Base-by-base conservation (phyloP, 2,797 vertebrate genomes). In the Arrhamphus sclerolepis region DNA sequence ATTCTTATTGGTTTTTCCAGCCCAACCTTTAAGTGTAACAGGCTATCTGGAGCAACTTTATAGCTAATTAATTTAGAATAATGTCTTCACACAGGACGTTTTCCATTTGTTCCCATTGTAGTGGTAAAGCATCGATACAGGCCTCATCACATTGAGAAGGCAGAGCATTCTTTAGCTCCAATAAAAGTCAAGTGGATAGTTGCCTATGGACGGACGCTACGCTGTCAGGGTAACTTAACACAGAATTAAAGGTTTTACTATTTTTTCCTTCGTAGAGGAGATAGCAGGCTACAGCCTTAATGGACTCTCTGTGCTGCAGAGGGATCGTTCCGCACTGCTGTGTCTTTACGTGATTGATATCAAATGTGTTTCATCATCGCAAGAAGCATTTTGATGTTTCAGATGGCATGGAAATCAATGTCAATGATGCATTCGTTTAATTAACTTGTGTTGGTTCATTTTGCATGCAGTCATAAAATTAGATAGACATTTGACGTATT, bases 351-450 rank as follows among this genome's bases (percentile, higher is more conserved):
- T 56, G 65, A 62, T 31, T 62, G 61, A 70, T 67, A 60, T 39
- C 21, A 42, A n/a, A 28, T 46, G 52, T 41, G 31, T 34, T 34
- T 11, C 31, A 34, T 34, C 31, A 34, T 34, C 31, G 31, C 31
- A 11, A 34, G 9, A 40, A 43, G 59, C 60, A 7, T 42, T 65
- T 70, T 60, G 56, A 77, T 62, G 24, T 50, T 75, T 72, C 34
- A 31, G 46, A 66, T 57, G 79, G 72, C 74, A 46, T n/a, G 44
- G 50, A 61, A 56, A 75, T 72, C 73, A 62, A 29, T 73, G 47
- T 55, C 40, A 17, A 28, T 31, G 56, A 73, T 62, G 44, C 46
- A 28, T 68, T 62, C 61, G 56, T 80, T 75, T 61, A 39, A 47
- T 58, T 56, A 54, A 16, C 14, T 58, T 68, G 11, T 22, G 2